These are phyloP conservation scores for Microtus pennsylvanicus DNA, from an alignment of 2,113 vertebrate species.

Conservation along the genomic window DNA sequence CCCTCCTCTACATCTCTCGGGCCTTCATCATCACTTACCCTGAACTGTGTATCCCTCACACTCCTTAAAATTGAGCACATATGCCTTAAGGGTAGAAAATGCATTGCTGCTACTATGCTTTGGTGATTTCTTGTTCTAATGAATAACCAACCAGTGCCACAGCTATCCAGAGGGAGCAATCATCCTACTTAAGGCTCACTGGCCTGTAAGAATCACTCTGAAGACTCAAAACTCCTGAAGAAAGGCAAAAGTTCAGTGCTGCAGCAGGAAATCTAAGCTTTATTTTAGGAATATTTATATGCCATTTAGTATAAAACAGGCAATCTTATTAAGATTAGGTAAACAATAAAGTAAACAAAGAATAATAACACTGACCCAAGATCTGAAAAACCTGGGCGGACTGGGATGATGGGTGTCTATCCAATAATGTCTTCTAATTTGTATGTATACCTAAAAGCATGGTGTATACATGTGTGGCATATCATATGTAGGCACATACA, in stretches of 20 bases:
- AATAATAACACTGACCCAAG: background rate
- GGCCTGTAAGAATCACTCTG: background rate
- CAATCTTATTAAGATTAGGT: background rate
- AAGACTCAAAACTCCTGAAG: background rate
- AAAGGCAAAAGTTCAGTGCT: background rate
- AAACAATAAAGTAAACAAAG: slow-evolving; percentile 22
- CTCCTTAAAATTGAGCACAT: background rate
- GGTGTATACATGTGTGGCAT: background rate
- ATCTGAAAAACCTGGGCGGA: background rate
- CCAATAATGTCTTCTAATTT: background rate
- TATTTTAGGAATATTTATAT: background rate
- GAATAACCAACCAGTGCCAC: background rate
- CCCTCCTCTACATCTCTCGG: background rate
- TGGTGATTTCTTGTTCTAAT: background rate
- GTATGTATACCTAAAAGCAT: background rate
- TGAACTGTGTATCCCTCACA: background rate
- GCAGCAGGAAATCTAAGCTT: background rate
- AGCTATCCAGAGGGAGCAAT: background rate
- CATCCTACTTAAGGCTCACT: background rate
- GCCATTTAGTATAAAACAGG: background rate
- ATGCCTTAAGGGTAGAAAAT: background rate
- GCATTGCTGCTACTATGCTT: background rate
- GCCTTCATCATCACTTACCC: background rate
- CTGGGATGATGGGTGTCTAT: background rate
- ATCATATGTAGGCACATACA: background rate